Base-by-base conservation (phyloP, 2,888 invertebrate genomes). In the Nowickia ferox region DNA sequence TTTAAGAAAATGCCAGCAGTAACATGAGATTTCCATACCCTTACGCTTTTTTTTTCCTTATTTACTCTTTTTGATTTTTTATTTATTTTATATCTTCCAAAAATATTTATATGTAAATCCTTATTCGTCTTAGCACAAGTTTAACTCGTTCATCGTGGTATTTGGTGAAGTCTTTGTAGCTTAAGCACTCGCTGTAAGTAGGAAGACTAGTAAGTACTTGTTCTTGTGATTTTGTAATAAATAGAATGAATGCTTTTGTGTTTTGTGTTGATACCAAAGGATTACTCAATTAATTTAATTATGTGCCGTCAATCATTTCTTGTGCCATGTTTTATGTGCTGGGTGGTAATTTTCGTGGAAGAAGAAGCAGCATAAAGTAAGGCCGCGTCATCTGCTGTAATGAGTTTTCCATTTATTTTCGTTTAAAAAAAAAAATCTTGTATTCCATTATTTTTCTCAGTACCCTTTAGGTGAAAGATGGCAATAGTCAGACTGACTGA, bases 261-360 rank as follows among this genome's bases (percentile, higher is more conserved):
- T 85, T 80, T 86, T 81, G 80, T 82, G 82, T 83, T 86, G 87
- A 84, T 88, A 88, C 89, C 89, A 89, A 91, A 92, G 93, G 92
- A 93, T 92, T 92, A 92, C 92, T 93, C 93, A 92, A 92, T 92
- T 92, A 92, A 92, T 92, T 92, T 92, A 92, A 92, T 92, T 92
- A 92, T 92, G 93, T 91, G 92, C 93, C 93, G 93, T 92, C 92
- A 92, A 92, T 92, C 92, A 92, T 92, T 92, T 91, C 90, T 71
- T 71, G 63, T 69, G 65, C 30, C 59, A 75, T 38, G 59, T 51
- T 38, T 40, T 61, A 40, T 55, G 65, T 78, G 65, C 57, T 65
- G 82, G 55, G 30, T 72, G 13, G 53, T 51, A 63, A 77, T 75
- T 63, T 63, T 55, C 61, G 69, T 74, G 65, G 17, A n/a, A 19